Percentiles rank a stretch among this genome's conserved stretches.
Evolutionary conservation across 2,888 invertebrate species (phyloP).

Genomic region (Drosophila quinaria): DNA sequence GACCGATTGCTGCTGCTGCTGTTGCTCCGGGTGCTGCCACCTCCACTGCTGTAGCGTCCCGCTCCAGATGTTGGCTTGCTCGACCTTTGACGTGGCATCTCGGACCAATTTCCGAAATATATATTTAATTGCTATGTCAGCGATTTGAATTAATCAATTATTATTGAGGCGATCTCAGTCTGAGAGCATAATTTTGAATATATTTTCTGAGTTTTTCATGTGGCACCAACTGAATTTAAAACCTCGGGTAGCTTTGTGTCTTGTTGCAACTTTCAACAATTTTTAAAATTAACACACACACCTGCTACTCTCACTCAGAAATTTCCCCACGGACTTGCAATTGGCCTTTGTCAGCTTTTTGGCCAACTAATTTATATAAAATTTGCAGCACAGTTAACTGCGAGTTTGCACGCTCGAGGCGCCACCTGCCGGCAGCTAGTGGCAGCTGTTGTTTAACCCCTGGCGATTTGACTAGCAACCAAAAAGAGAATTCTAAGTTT

Average conservation of each 20-base stretch:
- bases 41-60: conserved; percentile 5
- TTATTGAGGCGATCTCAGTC: conserved; percentile 19
- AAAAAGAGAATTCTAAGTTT: conserved; percentile 44
- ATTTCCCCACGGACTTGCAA: conserved; percentile 36
- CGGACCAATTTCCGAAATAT: background rate
- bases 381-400: conserved; percentile 64
- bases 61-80: conserved; percentile 22
- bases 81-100: conserved; percentile 68
- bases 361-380: conserved; percentile 63
- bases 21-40: conserved; percentile 29
- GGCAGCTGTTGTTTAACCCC: conserved; percentile 10
- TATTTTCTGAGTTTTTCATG: background rate
- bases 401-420: conserved; percentile 50
- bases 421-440: conserved; percentile 45
- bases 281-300: conserved; percentile 15
- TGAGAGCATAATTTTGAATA: conserved; percentile 46
- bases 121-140: background rate
- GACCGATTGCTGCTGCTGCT: conserved; percentile 9
- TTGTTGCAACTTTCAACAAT: conserved; percentile 9
- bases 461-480: conserved; percentile 4
- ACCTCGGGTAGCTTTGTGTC: conserved; percentile 23
- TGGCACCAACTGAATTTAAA: conserved; percentile 21
- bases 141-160: conserved; percentile 21
- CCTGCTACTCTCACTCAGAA: background rate
- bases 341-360: conserved; percentile 47